Conservation (phyloP, 2,888 invertebrate species). For the Halictus quadricinctus region DNA sequence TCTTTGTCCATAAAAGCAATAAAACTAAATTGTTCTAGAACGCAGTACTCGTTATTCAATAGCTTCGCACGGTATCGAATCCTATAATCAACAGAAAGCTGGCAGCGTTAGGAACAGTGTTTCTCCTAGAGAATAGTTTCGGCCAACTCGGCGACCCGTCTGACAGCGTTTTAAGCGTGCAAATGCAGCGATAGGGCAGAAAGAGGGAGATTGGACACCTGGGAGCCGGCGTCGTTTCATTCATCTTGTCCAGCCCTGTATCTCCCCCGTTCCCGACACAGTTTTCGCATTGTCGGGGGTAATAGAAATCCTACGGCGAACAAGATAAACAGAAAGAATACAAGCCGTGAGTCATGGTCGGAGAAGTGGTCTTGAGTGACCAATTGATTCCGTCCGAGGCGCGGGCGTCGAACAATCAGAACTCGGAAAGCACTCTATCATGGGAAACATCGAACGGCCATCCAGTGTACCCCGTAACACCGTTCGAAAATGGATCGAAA, state of each 20-base stretch:
- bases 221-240: not conserved
- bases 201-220: not conserved
- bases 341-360: slow-evolving; percentile 5
- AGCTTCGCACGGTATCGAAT: not conserved
- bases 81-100: not conserved
- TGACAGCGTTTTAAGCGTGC: not conserved
- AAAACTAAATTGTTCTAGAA: not conserved
- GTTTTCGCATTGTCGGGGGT: slow-evolving; percentile 1
- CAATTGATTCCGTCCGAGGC: not conserved
- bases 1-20: not conserved
- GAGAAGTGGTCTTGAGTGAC: slow-evolving; percentile 9
- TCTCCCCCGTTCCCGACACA: not conserved
- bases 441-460: slow-evolving; percentile 4
- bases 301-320: slow-evolving; percentile 8
- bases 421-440: slow-evolving; percentile 4
- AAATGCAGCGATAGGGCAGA: not conserved
- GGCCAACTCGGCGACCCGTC: not conserved
- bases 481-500: slow-evolving; percentile 1
- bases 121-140: not conserved
- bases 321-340: slow-evolving; percentile 6
- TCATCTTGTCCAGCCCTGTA: slow-evolving; percentile 2
- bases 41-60: not conserved
- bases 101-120: not conserved
- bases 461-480: not conserved
- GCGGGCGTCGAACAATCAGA: not conserved